phyloP scores from a whole-genome alignment of 2,888 invertebrate genomes.

The Macaria notata region DNA sequence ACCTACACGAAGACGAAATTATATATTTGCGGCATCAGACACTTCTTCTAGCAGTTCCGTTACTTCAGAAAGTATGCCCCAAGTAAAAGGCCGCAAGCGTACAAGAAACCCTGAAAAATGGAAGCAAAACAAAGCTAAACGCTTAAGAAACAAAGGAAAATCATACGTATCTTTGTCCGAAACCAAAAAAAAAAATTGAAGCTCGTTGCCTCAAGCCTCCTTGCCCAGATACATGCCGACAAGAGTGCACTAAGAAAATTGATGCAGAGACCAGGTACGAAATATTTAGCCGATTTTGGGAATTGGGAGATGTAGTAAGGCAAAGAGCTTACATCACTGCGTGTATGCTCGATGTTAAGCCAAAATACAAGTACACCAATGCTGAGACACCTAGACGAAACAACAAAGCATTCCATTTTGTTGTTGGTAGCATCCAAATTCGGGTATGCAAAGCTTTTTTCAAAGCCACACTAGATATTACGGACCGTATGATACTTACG shows the following conservation, averaged over 20 bases:
- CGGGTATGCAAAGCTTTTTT: conserved; percentile 3
- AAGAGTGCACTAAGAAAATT: conserved; percentile 1
- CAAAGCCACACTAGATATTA: conserved; percentile 1
- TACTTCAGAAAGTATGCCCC: too few species aligned
- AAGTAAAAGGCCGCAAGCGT: conserved; percentile 6
- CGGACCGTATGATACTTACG: conserved; percentile 4
- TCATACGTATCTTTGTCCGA: conserved; percentile 4
- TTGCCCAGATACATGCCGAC: conserved; percentile 3
- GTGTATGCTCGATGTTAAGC: conserved; percentile 3
- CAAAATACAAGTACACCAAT: conserved; percentile 7
- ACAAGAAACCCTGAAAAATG: conserved; percentile 6
- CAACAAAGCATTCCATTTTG: conserved; percentile 5
- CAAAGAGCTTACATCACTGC: conserved; percentile 5
- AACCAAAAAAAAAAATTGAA: background rate
- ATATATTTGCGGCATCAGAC: too few species aligned
- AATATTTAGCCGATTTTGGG: background rate
- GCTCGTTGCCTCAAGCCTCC: conserved; percentile 8
- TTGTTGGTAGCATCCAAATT: background rate
- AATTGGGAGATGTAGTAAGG: conserved; percentile 2
- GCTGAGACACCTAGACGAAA: conserved; percentile 1
- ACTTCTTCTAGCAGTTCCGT: too few species aligned
- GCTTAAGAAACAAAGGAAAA: conserved; percentile 2
- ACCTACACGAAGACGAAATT: too few species aligned
- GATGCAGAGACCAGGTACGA: background rate
- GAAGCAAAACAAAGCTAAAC: conserved; percentile 11